Conservation (phyloP, 2,888 invertebrate species). For the Gymnoscelis rufifasciata region DNA sequence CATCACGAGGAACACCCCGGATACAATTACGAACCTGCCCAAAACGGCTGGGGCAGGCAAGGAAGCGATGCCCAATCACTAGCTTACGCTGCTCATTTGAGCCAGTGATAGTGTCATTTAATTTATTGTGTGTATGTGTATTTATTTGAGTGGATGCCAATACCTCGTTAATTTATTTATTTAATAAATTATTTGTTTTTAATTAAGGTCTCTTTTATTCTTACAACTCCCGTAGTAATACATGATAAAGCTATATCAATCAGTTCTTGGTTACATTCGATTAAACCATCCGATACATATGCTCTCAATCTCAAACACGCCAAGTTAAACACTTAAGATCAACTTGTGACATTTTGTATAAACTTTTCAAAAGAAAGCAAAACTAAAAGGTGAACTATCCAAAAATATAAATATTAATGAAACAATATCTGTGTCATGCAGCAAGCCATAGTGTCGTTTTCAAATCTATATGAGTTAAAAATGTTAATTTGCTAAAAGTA, state of each 20-base stretch:
- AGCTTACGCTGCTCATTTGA: constrained; percentile 79
- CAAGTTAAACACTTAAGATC: constrained; percentile 25
- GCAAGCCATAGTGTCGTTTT: constrained; percentile 60
- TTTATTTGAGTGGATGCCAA: constrained; percentile 47
- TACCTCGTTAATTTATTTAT: constrained; percentile 64
- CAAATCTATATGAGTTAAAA: constrained; percentile 59
- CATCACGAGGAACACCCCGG: constrained; percentile 80
- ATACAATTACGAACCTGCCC: constrained; percentile 73
- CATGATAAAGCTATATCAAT: not conserved
- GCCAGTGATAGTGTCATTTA: constrained; percentile 39
- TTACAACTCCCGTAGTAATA: not conserved
- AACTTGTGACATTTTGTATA: constrained; percentile 42
- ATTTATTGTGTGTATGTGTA: constrained; percentile 47
- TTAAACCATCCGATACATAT: constrained; percentile 11
- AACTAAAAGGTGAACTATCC: constrained; percentile 48
- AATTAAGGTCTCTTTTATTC: constrained; percentile 5
- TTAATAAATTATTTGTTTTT: constrained; percentile 40
- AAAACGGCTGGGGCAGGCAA: constrained; percentile 81
- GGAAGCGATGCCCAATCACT: constrained; percentile 82
- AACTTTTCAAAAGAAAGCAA: constrained; percentile 46
- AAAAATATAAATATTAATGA: constrained; percentile 67
- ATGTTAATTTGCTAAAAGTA: constrained; percentile 58
- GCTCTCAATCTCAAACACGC: constrained; percentile 19
- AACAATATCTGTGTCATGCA: constrained; percentile 59
- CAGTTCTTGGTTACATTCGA: constrained; percentile 13